A percentile compares a stretch with the other conserved stretches of the same genome.
phyloP scores from a whole-genome alignment of 2,797 vertebrate species.

The Rhinogobio ventralis region DNA sequence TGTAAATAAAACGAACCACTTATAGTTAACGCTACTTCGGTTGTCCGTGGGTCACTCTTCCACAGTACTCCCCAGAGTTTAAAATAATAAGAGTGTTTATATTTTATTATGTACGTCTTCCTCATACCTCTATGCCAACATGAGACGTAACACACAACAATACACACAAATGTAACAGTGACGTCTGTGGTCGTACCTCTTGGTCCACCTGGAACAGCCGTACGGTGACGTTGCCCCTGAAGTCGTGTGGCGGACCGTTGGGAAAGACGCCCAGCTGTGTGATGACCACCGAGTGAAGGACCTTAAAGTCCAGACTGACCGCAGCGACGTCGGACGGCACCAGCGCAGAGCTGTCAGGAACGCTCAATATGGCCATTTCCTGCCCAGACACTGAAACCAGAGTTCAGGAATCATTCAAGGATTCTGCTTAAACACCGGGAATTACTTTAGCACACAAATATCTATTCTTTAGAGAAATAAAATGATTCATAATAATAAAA shows the following conservation, averaged over 20 bases:
- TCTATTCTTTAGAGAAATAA: not conserved
- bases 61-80: no score
- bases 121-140: no score
- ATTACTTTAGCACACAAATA: constrained; percentile 48
- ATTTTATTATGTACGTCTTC: no score
- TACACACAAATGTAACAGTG: not conserved
- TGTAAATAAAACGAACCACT: no score
- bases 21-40: no score
- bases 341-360: constrained; percentile 76
- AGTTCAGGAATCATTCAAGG: not conserved
- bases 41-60: no score
- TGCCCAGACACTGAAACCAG: constrained; percentile 69
- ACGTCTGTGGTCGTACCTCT: constrained; percentile 80
- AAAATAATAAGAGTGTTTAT: no score
- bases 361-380: constrained; percentile 86
- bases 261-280: constrained; percentile 92
- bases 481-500: not conserved
- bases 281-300: constrained; percentile 93
- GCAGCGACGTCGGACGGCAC: constrained; percentile 80
- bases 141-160: no score
- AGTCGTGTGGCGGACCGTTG: constrained; percentile 74
- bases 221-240: constrained; percentile 90
- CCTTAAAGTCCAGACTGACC: constrained; percentile 91
- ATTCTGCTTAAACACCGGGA: not conserved
- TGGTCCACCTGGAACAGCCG: constrained; percentile 93